Base-by-base conservation (phyloP, 1,140 invertebrate species). In the Lysiphlebus fabarum region DNA sequence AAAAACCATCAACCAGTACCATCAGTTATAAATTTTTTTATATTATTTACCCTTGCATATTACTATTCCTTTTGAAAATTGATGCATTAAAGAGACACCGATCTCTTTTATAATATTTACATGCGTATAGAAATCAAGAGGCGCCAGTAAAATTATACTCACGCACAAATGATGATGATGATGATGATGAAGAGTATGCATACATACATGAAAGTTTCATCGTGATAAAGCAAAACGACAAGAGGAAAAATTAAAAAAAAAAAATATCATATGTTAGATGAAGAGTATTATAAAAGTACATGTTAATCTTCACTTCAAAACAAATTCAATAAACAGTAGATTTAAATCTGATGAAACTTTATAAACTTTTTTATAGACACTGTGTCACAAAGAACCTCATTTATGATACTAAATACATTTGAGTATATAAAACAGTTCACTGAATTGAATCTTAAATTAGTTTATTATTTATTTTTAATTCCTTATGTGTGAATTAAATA, bases 341-440 rank as follows among this genome's bases (percentile, higher is more conserved):
- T 26, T 26, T 26, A 26, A 26, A 26, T 26, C 17, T 26, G 17
- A 26, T 26, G 17, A 26, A 26, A 26, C 17, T 26, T 26, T 26
- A 26, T 26, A 26, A 26, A 26, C 17, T 26, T 26, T n/a, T 26
- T 26, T 26, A 26, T 26, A 26, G 17, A 26, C 17, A 26, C 17
- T 2, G 17, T 26, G 17, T 26, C 53, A 60, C 53, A 60, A 60
- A 55, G 53, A 54, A 36, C 34, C 26, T 60, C 58, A 60, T 60
- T 60, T 60, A 60, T 44, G 17, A 54, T 17, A 51, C 33, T 7
- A 10, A 11, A 1, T 48, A 2, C 33, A 48, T 48, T 8, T 26
- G 11, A 7, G 33, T 45, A 12, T 33, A 48, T 34, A 48, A 11
- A n/a, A n/a, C n/a, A n/a, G n/a, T n/a, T n/a, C n/a, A n/a, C n/a